Conservation (phyloP, 2,888 invertebrate species). For the Parnassius orleans region DNA sequence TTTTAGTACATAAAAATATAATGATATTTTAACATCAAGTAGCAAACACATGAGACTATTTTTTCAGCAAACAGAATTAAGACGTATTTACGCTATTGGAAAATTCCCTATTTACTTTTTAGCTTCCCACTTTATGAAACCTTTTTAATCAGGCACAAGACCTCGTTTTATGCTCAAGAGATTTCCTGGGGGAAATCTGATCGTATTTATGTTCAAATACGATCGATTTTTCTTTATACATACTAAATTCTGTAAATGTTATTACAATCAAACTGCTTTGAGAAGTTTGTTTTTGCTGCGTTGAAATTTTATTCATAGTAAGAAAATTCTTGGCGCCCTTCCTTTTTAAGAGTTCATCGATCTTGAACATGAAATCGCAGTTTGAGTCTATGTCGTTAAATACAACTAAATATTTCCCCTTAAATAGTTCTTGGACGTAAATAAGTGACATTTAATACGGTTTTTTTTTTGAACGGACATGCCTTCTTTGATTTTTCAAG, state of each 20-base stretch:
- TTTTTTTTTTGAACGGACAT: too few relatives aligned
- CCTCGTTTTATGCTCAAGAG: constrained; percentile 22
- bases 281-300: constrained; percentile 12
- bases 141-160: constrained; percentile 28
- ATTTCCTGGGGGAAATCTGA: constrained; percentile 28
- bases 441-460: too few relatives aligned
- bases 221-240: constrained; percentile 24
- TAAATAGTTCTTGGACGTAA: too few relatives aligned
- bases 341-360: background rate
- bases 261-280: constrained; percentile 12
- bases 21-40: background rate
- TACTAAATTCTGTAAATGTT: constrained; percentile 15
- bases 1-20: background rate
- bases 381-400: too few relatives aligned
- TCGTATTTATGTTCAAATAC: constrained; percentile 23
- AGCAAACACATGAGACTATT: background rate
- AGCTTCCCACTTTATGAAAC: constrained; percentile 24
- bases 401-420: too few relatives aligned
- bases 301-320: constrained; percentile 7
- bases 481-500: too few relatives aligned
- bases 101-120: constrained; percentile 25
- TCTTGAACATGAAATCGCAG: background rate
- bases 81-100: constrained; percentile 24
- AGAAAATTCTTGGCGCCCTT: background rate
- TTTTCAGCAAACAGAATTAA: constrained; percentile 23